A percentile compares a stretch with the other conserved stretches of the same genome.
Evolutionary conservation across 2,888 invertebrate species (phyloP).

Genomic region (Calephelis perditalis): DNA sequence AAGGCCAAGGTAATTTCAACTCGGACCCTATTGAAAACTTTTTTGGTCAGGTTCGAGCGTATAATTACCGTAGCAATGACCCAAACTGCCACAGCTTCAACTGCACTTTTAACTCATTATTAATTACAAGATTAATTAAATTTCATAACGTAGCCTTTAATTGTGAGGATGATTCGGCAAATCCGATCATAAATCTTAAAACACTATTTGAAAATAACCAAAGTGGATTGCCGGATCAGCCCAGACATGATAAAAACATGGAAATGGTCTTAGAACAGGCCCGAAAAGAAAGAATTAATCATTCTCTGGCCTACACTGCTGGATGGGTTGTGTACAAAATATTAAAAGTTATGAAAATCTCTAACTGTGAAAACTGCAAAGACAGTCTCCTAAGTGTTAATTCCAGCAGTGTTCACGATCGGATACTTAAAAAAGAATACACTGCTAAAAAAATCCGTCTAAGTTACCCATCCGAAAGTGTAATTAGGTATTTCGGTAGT

Average conservation of each 20-base stretch:
- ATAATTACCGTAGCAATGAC: constrained; percentile 32
- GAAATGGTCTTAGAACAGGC: background rate
- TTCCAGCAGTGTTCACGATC: too few relatives aligned
- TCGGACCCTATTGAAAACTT: constrained; percentile 28
- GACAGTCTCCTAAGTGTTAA: too few relatives aligned
- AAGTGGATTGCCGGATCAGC: background rate
- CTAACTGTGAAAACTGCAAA: constrained; percentile 14
- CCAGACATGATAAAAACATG: background rate
- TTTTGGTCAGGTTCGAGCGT: constrained; percentile 33
- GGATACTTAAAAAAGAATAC: too few relatives aligned
- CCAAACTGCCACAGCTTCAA: constrained; percentile 19
- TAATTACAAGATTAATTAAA: background rate
- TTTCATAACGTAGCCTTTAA: background rate
- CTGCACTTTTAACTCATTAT: constrained; percentile 16
- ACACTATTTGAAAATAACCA: background rate
- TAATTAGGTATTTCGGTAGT: too few relatives aligned
- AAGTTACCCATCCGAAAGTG: too few relatives aligned
- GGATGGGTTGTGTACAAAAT: constrained; percentile 21
- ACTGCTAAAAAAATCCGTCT: too few relatives aligned
- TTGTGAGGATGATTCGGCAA: background rate
- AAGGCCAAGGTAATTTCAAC: constrained; percentile 12
- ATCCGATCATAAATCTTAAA: background rate
- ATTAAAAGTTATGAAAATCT: constrained; percentile 23
- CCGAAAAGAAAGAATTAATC: too few relatives aligned
- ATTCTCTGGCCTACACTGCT: too few relatives aligned